Percentiles rank a stretch among this genome's conserved stretches.
phyloP scores from a whole-genome alignment of 2,113 vertebrate species.

The Mustela lutreola region DNA sequence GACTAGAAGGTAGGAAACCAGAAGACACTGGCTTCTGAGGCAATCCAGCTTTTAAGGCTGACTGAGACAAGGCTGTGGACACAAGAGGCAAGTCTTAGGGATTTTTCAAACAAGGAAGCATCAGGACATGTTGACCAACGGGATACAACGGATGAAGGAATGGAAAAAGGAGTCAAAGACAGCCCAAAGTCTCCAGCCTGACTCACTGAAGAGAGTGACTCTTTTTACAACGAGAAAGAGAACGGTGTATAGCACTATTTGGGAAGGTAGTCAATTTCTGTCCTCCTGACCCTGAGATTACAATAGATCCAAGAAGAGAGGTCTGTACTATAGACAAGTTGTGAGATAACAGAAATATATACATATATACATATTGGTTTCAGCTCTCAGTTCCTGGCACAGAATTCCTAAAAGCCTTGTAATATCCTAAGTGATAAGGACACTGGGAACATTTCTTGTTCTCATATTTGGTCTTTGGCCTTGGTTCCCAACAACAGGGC shows the following conservation, averaged over 20 bases:
- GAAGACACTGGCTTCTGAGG: background rate
- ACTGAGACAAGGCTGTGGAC: background rate
- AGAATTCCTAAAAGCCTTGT: background rate
- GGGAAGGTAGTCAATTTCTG: background rate
- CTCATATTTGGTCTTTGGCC: background rate
- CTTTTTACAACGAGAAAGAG: background rate
- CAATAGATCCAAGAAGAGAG: background rate
- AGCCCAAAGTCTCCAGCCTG: background rate
- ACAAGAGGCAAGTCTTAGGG: background rate
- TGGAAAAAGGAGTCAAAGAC: background rate
- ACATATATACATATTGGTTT: background rate
- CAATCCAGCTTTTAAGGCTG: background rate
- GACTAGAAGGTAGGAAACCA: background rate
- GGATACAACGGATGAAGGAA: background rate
- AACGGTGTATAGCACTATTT: background rate
- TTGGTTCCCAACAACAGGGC: background rate
- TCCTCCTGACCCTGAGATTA: background rate
- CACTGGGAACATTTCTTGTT: background rate
- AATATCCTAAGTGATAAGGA: background rate
- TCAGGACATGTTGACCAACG: background rate
- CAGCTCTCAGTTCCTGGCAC: background rate
- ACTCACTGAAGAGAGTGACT: background rate
- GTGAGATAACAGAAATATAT: background rate
- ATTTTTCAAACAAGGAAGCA: background rate
- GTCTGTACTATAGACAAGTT: background rate